Evolutionary conservation across 2,113 vertebrate genomes (phyloP).

Genomic region (Acrocephalus kingi): DNA sequence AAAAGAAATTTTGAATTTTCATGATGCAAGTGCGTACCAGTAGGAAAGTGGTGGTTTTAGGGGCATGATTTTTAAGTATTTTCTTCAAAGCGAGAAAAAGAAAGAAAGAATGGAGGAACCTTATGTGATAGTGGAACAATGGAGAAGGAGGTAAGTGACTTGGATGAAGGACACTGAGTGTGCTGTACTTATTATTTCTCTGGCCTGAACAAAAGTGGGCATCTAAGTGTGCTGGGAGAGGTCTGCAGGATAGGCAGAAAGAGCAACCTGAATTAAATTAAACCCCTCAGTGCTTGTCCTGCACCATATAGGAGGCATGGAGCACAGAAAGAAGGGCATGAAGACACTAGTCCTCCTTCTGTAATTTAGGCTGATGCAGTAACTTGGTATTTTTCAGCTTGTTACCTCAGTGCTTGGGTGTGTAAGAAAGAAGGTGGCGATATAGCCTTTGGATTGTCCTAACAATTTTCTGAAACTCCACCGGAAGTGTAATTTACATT

Average conservation of each 20-base stretch:
- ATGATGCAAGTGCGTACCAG: not conserved
- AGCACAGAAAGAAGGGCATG: not conserved
- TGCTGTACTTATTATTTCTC: not conserved
- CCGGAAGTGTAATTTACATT: not conserved
- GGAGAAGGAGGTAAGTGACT: not conserved
- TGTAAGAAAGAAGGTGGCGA: not conserved
- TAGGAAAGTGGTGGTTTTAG: not conserved
- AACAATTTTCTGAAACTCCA: not conserved
- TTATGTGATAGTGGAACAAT: not conserved
- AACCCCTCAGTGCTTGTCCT: not conserved
- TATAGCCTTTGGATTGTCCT: not conserved
- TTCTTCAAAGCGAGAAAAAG: not conserved
- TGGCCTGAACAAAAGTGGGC: not conserved
- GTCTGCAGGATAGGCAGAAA: not conserved
- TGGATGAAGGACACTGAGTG: not conserved
- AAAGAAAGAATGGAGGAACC: not conserved
- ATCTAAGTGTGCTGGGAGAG: not conserved
- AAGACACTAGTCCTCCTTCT: not conserved
- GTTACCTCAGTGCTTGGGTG: accelerated
- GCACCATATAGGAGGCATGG: not conserved
- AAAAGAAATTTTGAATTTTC: not conserved
- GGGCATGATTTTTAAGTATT: not conserved
- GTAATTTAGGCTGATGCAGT: not conserved
- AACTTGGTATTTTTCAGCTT: not conserved
- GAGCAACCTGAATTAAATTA: not conserved